These are phyloP conservation scores for Lithobius niger DNA, from an alignment of 1,140 invertebrate genomes.

Conservation along the genomic window DNA sequence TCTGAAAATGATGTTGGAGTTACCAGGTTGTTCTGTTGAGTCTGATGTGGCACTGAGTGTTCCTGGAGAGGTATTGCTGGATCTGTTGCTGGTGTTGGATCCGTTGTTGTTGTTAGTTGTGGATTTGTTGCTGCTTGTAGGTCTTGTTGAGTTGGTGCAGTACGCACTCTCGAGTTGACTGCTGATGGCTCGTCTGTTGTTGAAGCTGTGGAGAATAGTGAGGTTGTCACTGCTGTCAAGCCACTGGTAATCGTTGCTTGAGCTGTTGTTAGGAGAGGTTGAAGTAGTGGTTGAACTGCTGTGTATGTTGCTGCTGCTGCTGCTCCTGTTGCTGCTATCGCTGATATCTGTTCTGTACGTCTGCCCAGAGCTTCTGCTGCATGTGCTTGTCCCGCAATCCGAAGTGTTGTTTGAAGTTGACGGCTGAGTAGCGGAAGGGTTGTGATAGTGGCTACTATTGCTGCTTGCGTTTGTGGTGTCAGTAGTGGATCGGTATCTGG, in stretches of 20 bases:
- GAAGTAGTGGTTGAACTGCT: background rate
- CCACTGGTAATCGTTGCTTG: too few relatives aligned
- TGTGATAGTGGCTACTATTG: too few relatives aligned
- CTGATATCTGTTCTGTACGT: background rate
- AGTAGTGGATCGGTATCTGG: background rate
- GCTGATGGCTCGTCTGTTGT: background rate
- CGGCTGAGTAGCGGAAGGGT: background rate
- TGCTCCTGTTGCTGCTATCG: background rate
- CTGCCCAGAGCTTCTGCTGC: background rate
- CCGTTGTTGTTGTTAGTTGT: background rate
- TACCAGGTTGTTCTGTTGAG: background rate
- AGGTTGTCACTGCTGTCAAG: too few relatives aligned
- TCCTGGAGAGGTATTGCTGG: background rate
- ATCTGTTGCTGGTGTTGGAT: background rate
- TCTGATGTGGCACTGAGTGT: background rate
- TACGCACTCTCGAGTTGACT: background rate
- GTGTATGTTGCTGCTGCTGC: background rate
- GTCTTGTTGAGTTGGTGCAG: background rate
- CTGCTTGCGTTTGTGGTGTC: background rate
- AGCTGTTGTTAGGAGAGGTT: background rate
- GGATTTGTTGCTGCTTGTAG: background rate
- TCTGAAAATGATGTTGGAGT: background rate
- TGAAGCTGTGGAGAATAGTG: background rate
- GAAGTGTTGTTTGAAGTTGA: background rate
- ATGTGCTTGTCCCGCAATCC: background rate